Percentiles rank a stretch among this genome's conserved stretches.
These are phyloP conservation scores for Epinephelus fuscoguttatus DNA, from an alignment of 2,113 vertebrate species.

Conservation along the genomic window DNA sequence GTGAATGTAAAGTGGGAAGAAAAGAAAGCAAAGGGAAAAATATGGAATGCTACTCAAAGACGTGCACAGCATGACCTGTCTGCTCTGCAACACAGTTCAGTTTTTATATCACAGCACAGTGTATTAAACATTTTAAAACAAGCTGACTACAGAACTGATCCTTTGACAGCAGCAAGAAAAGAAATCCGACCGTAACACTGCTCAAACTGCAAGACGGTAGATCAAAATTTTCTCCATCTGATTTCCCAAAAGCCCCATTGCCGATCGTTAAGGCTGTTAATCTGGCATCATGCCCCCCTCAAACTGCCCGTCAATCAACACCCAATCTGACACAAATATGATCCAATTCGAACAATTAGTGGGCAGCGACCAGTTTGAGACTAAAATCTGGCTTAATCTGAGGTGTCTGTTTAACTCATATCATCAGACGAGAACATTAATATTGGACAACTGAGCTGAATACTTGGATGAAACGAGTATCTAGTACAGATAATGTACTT, in stretches of 20 bases:
- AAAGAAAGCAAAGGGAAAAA: not conserved
- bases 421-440: too few species aligned
- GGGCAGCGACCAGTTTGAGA: too few species aligned
- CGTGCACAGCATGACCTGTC: not conserved
- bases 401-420: too few species aligned
- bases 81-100: not conserved
- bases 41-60: too few species aligned
- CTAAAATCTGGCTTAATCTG: too few species aligned
- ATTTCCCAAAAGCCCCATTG: not conserved
- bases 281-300: not conserved
- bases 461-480: too few species aligned
- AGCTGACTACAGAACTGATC: not conserved
- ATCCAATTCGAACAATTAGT: too few species aligned
- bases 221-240: not conserved
- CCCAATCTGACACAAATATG: too few species aligned
- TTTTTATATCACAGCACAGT: not conserved
- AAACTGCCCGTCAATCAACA: not conserved
- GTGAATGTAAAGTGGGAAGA: not conserved
- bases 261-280: not conserved
- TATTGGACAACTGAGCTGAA: too few species aligned
- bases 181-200: not conserved
- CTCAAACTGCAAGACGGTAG: not conserved
- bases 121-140: not conserved
- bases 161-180: constrained; percentile 1
- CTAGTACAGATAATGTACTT: too few species aligned